phyloP scores from a whole-genome alignment of 2,113 vertebrate species.

The Eleginops maclovinus region DNA sequence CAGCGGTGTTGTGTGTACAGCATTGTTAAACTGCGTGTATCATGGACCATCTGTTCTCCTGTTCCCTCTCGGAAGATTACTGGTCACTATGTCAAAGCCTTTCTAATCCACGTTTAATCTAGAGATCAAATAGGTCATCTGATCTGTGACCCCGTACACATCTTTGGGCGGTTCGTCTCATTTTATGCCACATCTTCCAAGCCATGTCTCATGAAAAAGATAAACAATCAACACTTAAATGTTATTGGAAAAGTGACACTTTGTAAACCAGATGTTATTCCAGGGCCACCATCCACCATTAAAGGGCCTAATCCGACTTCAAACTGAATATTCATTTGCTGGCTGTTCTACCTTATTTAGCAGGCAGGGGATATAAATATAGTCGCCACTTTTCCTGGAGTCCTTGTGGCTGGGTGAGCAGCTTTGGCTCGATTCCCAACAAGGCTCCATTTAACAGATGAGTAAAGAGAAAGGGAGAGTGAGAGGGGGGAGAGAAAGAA shows the following conservation, averaged over 20 bases:
- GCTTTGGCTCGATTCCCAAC: constrained; percentile 72
- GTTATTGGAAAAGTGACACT: neutral
- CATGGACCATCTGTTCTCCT: constrained; percentile 71
- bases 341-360: constrained; percentile 53
- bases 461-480: constrained; percentile 58
- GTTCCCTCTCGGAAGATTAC: constrained; percentile 73
- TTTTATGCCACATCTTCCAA: constrained; percentile 15
- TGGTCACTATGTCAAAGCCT: constrained; percentile 68
- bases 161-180: constrained; percentile 27
- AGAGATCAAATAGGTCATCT: constrained; percentile 48
- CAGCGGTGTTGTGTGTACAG: constrained; percentile 34
- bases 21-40: constrained; percentile 47
- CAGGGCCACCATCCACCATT: constrained; percentile 3
- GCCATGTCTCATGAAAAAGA: neutral
- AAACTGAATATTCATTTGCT: constrained; percentile 49
- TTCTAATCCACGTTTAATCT: constrained; percentile 80
- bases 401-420: constrained; percentile 55
- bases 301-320: constrained; percentile 42
- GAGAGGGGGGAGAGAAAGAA: neutral
- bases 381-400: constrained; percentile 54
- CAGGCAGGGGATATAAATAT: constrained; percentile 63
- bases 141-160: constrained; percentile 40
- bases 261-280: neutral
- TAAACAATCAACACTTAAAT: neutral
- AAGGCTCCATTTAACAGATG: constrained; percentile 79